Evolutionary conservation across 2,797 vertebrate genomes (phyloP), one percentile per base, ranked within the genome.

Genomic region (Poeciliopsis turneri): DNA sequence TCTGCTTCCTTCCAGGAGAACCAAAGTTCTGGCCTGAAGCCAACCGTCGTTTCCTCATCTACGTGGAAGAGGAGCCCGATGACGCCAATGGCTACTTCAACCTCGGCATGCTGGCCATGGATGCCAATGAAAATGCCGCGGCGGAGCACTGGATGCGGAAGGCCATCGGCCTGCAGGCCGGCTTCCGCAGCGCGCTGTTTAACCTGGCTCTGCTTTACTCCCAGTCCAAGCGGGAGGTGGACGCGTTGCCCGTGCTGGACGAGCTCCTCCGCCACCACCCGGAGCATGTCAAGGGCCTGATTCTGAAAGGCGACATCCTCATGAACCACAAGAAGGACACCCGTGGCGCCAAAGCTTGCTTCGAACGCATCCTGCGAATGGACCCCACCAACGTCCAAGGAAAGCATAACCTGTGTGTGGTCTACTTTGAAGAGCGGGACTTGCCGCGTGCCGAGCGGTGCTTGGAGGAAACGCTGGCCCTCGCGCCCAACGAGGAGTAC

Each of bases 271-370:
- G 30, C 12, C 94, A 98, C 87, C 97, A 99, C 80, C 98, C 98
- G 2, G 97, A 98, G 89, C 98, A 99, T 89, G 96, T 97, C 83
- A 99, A 99, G 92, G 98, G 97, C 70, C 96, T 99, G 1, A 99
- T 99, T 92, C 95, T 99, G 79, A 99, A 99, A 89, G 98, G 98
- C 2, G 98, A 99, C 92, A 99, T 99, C 90, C 96, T 99, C 74
- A 99, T 99, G 98, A 99, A 99, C 94, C 98, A 99, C 85, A 97
- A 96, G 85, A 99, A 98, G 88, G 98, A 99, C 95, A 98, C 98
- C 0, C 79, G 16, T 1, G 98, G 98, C 5, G 98, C 98, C 20
- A 98, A 97, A 78, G 91, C 76, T 47, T 99, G 98, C 92, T 99
- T 99, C 81, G 94, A 99, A 92, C 97, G 95, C 79, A 99, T 99